Evolutionary conservation across 2,797 vertebrate species (phyloP).

Genomic region (Falco rusticolus): DNA sequence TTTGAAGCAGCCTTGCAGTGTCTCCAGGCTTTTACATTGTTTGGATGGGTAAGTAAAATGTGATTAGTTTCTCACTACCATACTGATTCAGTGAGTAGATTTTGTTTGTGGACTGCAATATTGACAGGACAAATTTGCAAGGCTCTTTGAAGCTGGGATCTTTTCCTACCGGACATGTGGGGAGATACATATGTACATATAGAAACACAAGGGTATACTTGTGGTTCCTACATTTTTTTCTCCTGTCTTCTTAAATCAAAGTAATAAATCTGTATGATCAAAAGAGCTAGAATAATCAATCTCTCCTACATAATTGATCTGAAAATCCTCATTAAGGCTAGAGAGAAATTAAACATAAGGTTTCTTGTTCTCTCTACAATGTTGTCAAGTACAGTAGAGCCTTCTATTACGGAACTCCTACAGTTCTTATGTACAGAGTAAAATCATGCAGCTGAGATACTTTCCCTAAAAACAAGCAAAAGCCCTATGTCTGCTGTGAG

Average conservation of each 20-base stretch:
- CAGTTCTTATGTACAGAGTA: background rate
- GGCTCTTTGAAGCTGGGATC: background rate
- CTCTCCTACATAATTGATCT: background rate
- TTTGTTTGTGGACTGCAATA: background rate
- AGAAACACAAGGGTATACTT: background rate
- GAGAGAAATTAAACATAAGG: constrained; percentile 3
- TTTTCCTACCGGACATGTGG: background rate
- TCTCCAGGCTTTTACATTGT: background rate
- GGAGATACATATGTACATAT: background rate
- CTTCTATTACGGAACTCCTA: background rate
- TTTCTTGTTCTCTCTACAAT: background rate
- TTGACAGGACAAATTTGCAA: background rate
- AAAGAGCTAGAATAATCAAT: constrained; percentile 29
- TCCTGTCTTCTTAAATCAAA: background rate
- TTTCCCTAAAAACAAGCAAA: background rate
- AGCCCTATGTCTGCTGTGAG: background rate
- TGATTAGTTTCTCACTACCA: background rate
- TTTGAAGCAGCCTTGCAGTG: background rate
- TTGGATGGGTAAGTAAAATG: background rate
- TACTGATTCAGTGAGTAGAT: background rate
- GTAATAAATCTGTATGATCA: constrained; percentile 13
- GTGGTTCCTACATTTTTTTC: background rate
- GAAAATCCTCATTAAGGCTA: constrained; percentile 31
- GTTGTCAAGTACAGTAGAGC: background rate
- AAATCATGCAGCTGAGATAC: constrained; percentile 4